Evolutionary conservation across 64 coral and sea anemone species (phyloP).

Genomic region (Acropora tenuis): DNA sequence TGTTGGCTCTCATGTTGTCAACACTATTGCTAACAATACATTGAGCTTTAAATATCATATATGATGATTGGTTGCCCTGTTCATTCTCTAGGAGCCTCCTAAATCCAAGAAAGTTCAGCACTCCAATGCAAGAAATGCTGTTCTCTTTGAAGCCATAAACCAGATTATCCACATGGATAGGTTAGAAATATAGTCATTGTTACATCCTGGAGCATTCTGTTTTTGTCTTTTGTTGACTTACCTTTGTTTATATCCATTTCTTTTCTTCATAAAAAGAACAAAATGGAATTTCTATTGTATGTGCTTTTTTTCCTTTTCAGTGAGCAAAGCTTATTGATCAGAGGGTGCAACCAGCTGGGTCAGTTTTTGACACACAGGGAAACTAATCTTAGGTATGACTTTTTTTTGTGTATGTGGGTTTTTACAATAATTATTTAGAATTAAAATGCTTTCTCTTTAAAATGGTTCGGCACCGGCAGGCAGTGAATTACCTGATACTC

Average conservation of each 20-base stretch:
- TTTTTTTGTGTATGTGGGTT: no score
- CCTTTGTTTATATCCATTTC: no score
- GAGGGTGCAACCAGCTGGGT: conserved; percentile 93
- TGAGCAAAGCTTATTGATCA: conserved; percentile 93
- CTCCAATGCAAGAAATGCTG: conserved; percentile 99
- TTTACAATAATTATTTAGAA: no score
- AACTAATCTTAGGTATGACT: conserved; percentile 87
- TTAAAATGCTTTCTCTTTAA: not conserved
- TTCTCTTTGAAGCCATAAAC: conserved; percentile 96
- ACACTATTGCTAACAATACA: no score
- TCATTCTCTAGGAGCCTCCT: conserved; percentile 69
- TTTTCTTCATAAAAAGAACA: not conserved
- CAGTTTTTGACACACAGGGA: conserved; percentile 98
- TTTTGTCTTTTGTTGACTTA: no score
- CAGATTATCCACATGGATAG: conserved; percentile 97
- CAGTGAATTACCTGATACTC: no score
- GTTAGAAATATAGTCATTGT: conserved; percentile 22
- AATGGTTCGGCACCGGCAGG: no score
- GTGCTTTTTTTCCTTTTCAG: conserved; percentile 47
- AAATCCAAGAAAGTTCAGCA: conserved; percentile 96
- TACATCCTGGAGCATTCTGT: no score
- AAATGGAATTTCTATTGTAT: not conserved
- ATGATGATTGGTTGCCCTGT: not conserved
- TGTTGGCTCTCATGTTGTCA: no score
- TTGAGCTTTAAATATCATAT: no score